Conservation (phyloP, 92 coral and sea anemone genomes). For the Zoanthus sociatus region DNA sequence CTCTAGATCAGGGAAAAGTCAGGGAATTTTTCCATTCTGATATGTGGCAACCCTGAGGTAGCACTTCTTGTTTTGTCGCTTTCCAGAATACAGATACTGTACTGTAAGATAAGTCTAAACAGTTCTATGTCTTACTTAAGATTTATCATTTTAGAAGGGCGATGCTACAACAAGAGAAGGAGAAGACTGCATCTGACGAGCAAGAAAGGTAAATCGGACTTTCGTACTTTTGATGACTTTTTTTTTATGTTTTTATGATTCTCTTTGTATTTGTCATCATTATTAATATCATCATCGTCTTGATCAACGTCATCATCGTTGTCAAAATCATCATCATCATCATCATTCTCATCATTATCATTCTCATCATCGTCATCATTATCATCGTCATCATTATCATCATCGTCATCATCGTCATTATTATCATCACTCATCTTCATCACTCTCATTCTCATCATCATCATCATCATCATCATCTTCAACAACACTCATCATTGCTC, state of each 20-base stretch:
- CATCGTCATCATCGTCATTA: background rate
- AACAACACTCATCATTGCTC: no score
- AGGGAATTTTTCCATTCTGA: no score
- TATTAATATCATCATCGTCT: no score
- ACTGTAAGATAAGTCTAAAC: no score
- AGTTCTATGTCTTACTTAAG: background rate
- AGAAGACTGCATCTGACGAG: background rate
- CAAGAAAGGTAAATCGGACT: background rate
- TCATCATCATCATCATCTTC: background rate
- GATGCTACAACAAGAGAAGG: conserved; percentile 28
- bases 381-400: background rate
- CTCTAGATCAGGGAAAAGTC: no score
- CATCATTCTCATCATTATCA: no score
- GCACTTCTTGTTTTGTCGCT: no score
- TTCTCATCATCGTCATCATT: background rate
- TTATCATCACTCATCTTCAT: background rate
- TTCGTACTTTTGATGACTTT: background rate
- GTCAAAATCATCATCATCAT: no score
- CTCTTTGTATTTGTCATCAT: background rate
- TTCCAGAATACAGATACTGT: no score
- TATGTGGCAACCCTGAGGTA: no score
- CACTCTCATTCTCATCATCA: no score
- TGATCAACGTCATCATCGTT: no score
- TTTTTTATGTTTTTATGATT: background rate
- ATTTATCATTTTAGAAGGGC: conserved; percentile 8